Evolutionary conservation across 2,888 invertebrate genomes (phyloP).

Genomic region (Clitarchus hookeri): DNA sequence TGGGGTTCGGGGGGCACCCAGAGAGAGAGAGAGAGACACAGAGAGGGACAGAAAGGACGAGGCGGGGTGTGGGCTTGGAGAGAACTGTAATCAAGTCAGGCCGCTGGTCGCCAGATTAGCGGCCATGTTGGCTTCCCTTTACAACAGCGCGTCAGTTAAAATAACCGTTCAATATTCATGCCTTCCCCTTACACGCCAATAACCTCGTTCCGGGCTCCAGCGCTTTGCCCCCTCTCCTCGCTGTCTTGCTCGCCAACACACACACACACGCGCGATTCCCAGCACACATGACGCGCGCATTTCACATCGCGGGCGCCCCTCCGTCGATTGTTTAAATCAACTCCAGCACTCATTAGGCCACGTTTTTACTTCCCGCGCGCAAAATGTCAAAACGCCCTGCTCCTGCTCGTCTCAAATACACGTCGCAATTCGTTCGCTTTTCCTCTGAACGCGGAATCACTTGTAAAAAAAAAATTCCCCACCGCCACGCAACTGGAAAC

Average conservation of each 20-base stretch:
- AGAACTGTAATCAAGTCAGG: constrained; percentile 10
- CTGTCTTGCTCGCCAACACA: no score
- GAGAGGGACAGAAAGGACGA: neutral
- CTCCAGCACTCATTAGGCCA: neutral
- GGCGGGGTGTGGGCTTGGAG: neutral
- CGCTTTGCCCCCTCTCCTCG: no score
- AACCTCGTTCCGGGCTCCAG: neutral
- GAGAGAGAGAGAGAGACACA: neutral
- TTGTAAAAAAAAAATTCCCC: no score
- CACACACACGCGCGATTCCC: no score
- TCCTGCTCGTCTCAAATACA: neutral
- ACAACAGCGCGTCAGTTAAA: constrained; percentile 14
- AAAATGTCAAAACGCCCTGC: neutral
- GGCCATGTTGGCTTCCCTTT: constrained; percentile 14
- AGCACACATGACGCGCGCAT: no score
- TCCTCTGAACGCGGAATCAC: no score
- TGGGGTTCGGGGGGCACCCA: no score
- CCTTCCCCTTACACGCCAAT: constrained; percentile 14
- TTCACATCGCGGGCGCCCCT: no score
- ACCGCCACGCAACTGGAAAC: no score
- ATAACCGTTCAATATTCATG: constrained; percentile 14
- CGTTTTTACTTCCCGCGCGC: neutral
- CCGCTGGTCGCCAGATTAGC: constrained; percentile 14
- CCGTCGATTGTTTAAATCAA: neutral
- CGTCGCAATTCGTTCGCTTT: neutral